A percentile compares a stretch with the other conserved stretches of the same genome.
Evolutionary conservation across 2,113 vertebrate genomes (phyloP).

Genomic region (Brachyhypopomus occidentalis): DNA sequence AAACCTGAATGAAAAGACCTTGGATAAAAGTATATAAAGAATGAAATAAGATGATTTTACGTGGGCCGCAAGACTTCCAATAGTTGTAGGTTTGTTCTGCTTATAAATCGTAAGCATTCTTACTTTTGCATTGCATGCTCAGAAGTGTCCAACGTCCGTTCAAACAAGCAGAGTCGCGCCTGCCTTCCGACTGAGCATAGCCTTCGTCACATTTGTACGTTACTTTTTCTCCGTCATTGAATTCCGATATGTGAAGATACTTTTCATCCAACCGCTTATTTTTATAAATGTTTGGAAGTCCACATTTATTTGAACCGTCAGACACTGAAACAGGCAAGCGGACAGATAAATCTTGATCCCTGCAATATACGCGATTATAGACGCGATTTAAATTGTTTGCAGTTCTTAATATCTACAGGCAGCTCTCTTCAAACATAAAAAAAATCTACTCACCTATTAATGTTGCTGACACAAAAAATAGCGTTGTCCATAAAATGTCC

Average conservation of each 20-base stretch:
- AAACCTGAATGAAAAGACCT: too few species aligned
- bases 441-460: too few species aligned
- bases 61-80: too few species aligned
- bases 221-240: conserved; percentile 33
- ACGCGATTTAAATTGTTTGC: not conserved
- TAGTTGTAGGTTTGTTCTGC: not conserved
- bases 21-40: too few species aligned
- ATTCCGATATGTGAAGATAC: not conserved
- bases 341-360: not conserved
- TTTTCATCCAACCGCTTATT: not conserved
- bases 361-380: too few species aligned
- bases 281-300: not conserved
- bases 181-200: conserved; percentile 15
- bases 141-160: conserved; percentile 58
- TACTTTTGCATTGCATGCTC: conserved; percentile 63
- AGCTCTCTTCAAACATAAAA: too few species aligned
- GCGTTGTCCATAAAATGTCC: too few species aligned
- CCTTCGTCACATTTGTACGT: conserved; percentile 53
- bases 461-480: too few species aligned
- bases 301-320: not conserved
- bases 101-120: conserved; percentile 1
- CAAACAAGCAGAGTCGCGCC: conserved; percentile 13
- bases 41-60: too few species aligned
- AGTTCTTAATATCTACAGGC: too few species aligned
- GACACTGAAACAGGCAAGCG: not conserved